Percentiles rank a stretch among this genome's conserved stretches.
phyloP scores from a whole-genome alignment of 2,888 invertebrate genomes.

The Tuberolachnus salignus region DNA sequence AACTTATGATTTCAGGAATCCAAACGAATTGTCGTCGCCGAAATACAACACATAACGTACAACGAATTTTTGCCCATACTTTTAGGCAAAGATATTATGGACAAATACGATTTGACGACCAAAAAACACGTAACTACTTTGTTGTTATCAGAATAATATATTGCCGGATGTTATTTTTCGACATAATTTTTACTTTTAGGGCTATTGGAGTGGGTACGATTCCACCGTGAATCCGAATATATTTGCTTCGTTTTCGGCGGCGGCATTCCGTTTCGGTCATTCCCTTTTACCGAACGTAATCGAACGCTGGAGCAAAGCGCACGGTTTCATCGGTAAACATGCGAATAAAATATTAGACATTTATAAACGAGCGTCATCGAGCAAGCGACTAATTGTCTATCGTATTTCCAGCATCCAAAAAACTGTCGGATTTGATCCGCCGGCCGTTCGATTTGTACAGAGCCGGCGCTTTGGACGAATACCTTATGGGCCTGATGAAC shows the following conservation, averaged over 20 bases:
- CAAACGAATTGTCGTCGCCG: constrained; percentile 81
- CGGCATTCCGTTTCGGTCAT: constrained; percentile 91
- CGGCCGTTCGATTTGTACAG: constrained; percentile 89
- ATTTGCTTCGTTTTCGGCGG: constrained; percentile 87
- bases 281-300: constrained; percentile 87
- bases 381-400: neutral
- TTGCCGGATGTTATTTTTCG: too few relatives aligned
- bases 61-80: constrained; percentile 89
- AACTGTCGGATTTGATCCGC: constrained; percentile 84
- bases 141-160: too few relatives aligned
- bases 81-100: constrained; percentile 88
- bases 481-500: constrained; percentile 90
- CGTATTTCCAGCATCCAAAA: constrained; percentile 79
- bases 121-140: constrained; percentile 74
- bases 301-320: constrained; percentile 92
- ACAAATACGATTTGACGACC: constrained; percentile 83
- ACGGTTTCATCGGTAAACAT: constrained; percentile 91
- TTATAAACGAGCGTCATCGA: neutral
- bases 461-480: constrained; percentile 88
- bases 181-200: constrained; percentile 65
- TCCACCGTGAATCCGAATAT: constrained; percentile 84
- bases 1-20: constrained; percentile 67
- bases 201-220: constrained; percentile 85
- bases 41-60: constrained; percentile 87
- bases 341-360: neutral